phyloP scores from a whole-genome alignment of 2,888 invertebrate genomes.

The Sminthurinus aureus region DNA sequence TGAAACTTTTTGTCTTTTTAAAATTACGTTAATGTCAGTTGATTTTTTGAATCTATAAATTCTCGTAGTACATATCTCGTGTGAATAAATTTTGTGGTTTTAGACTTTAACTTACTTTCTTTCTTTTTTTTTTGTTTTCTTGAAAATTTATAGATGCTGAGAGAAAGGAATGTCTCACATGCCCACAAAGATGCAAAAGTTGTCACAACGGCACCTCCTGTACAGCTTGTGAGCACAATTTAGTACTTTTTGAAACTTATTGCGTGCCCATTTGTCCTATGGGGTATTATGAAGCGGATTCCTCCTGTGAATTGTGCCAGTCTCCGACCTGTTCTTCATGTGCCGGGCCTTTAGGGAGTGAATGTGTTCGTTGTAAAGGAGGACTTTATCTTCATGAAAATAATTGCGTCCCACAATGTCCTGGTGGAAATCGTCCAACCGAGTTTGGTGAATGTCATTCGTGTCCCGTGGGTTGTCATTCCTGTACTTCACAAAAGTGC shows the following conservation, averaged over 20 bases:
- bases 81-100: neutral
- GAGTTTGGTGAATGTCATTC: constrained; percentile 40
- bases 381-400: constrained; percentile 48
- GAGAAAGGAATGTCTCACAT: constrained; percentile 80
- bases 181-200: constrained; percentile 86
- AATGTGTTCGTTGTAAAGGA: constrained; percentile 53
- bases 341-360: constrained; percentile 63
- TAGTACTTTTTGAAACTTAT: constrained; percentile 80
- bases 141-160: constrained; percentile 46
- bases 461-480: constrained; percentile 50
- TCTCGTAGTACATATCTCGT: neutral
- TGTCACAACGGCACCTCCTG: constrained; percentile 83
- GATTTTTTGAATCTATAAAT: neutral
- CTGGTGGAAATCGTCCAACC: constrained; percentile 45
- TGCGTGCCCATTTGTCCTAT: constrained; percentile 85
- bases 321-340: constrained; percentile 75
- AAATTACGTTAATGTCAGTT: neutral
- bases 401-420: constrained; percentile 48
- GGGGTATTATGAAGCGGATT: constrained; percentile 84
- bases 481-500: constrained; percentile 51
- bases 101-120: neutral
- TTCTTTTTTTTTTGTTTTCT: constrained; percentile 8
- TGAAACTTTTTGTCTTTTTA: too few relatives aligned
- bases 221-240: constrained; percentile 86
- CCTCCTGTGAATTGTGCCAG: constrained; percentile 83